Evolutionary conservation across 2,888 invertebrate genomes (phyloP), one percentile per base, ranked within the genome.

Genomic region (Amaurobius ferox): DNA sequence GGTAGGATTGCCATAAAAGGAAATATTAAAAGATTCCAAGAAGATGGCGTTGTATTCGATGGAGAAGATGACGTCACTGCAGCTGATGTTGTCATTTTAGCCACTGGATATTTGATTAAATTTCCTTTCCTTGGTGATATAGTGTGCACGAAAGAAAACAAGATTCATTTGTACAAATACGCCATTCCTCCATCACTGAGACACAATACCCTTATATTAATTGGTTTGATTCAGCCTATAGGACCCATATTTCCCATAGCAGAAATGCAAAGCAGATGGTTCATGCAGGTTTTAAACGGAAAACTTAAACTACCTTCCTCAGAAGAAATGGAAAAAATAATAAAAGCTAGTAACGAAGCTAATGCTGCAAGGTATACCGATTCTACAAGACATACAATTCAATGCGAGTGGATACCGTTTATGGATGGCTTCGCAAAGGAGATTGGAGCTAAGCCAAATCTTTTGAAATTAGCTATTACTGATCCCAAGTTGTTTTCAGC

Each of bases 401-500:
- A 64, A 26, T 44, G 62, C 19, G 90, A 91, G 66, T 90, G 88
- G 77, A 77, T 90, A 5, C 32, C 62, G 7, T 92, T 90, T 87
- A 91, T 92, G 91, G 92, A 92, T 88, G 91, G 92, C 72, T 85
- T 93, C 79, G 92, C 92, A 5, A 88, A 90, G 26, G 39, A 91
- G 5, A 88, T 91, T 40, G 92, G 92, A 26, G 91, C 90, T 80
- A 90, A 90, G 79, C 92, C 92, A 0, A 89, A 91, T 86, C 61
- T 91, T 28, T 78, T 90, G 90, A 89, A 89, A 89, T 88, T 89
- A 26, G 73, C 89, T 40, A 48, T 90, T 40, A 88, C 90, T 26
- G 90, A 90, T 71, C 89, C 89, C 0, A 28, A 62, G 9, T 88
- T 89, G 0, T 89, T 80, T 91, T 40, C 90, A 19, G 81, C 88